A percentile compares a stretch with the other conserved stretches of the same genome.
These are phyloP conservation scores for Pseudomugil gertrudae DNA, from an alignment of 2,797 vertebrate genomes.

Conservation along the genomic window DNA sequence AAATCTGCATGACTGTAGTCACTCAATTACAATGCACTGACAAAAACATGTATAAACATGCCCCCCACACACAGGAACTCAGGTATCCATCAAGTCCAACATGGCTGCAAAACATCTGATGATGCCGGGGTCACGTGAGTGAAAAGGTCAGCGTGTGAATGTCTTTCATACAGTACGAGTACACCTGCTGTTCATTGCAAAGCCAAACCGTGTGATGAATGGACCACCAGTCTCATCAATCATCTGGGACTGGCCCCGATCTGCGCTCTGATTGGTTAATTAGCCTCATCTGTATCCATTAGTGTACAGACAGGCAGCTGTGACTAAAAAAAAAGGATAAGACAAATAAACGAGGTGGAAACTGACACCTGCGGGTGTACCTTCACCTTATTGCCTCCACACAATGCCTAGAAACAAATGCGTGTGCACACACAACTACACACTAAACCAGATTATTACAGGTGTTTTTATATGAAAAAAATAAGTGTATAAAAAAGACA, in stretches of 20 bases:
- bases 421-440: constrained; percentile 25
- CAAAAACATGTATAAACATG: neutral
- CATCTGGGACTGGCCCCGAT: constrained; percentile 76
- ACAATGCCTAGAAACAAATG: constrained; percentile 62
- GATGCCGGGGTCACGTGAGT: too few relatives aligned
- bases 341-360: constrained; percentile 72
- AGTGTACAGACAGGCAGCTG: constrained; percentile 67
- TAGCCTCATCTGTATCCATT: constrained; percentile 79
- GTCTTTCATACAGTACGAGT: constrained; percentile 56
- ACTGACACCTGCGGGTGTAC: constrained; percentile 63
- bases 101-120: neutral
- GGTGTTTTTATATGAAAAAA: constrained; percentile 63
- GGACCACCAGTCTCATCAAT: constrained; percentile 70
- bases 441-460: constrained; percentile 44
- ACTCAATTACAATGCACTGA: neutral
- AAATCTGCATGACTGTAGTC: too few relatives aligned
- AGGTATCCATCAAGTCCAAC: neutral
- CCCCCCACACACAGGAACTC: neutral
- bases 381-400: constrained; percentile 56
- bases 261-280: constrained; percentile 76
- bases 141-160: neutral
- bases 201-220: constrained; percentile 67
- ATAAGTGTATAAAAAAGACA: constrained; percentile 62
- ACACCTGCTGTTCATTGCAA: constrained; percentile 47
- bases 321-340: constrained; percentile 36